Evolutionary conservation across 2,113 vertebrate genomes (phyloP).

Genomic region (Rhodinocichla rosea): DNA sequence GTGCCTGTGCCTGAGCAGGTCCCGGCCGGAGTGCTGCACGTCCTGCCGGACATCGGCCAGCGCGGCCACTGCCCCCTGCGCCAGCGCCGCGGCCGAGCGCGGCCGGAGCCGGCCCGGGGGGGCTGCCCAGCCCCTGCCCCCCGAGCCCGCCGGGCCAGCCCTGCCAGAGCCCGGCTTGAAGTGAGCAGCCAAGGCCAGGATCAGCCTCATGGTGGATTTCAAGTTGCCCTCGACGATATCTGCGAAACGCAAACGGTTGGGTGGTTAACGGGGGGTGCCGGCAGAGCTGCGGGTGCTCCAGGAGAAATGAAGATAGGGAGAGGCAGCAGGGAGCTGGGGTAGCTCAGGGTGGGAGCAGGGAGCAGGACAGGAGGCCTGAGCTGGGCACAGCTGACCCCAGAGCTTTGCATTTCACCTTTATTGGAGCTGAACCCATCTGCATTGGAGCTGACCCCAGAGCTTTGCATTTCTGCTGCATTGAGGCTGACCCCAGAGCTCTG

Average conservation of each 20-base stretch:
- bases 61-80: conserved; percentile 84
- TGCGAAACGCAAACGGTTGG: not conserved
- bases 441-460: too few relatives aligned
- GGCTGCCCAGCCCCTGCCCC: conserved; percentile 41
- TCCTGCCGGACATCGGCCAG: conserved; percentile 87
- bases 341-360: not conserved
- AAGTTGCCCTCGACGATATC: conserved; percentile 95
- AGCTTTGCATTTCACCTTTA: not conserved
- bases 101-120: conserved; percentile 74
- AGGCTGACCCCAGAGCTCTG: not conserved
- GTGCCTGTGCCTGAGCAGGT: conserved; percentile 77
- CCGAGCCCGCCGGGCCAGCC: not conserved
- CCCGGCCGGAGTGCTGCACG: conserved; percentile 77
- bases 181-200: conserved; percentile 94
- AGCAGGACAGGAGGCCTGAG: not conserved
- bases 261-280: rapidly evolving
- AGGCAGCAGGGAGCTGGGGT: not conserved
- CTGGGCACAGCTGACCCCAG: not conserved
- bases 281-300: not conserved
- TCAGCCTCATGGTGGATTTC: conserved; percentile 95
- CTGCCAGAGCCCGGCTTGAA: conserved; percentile 85
- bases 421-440: not conserved
- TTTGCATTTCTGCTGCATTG: too few relatives aligned
- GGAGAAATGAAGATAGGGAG: rapidly evolving
- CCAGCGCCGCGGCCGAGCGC: conserved; percentile 85